phyloP scores from a whole-genome alignment of 2,797 vertebrate genomes.

The Enteromius fasciolatus region DNA sequence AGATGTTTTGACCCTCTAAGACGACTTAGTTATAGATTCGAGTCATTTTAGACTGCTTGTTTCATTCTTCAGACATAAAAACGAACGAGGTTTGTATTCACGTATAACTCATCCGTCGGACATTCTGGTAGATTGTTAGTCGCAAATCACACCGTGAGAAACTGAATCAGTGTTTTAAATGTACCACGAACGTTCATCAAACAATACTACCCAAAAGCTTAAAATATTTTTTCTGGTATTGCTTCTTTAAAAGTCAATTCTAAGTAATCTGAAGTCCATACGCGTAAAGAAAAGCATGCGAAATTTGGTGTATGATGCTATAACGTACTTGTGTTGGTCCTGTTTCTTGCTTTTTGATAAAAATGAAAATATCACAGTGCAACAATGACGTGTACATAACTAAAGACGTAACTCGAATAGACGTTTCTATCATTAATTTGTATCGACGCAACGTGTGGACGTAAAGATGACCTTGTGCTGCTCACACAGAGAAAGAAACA shows the following conservation, averaged over 20 bases:
- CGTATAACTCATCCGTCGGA: conserved; percentile 33
- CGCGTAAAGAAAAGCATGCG: conserved; percentile 80
- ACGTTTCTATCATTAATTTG: conserved; percentile 81
- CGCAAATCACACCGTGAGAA: conserved; percentile 46
- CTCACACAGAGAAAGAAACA: conserved; percentile 79
- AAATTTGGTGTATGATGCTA: conserved; percentile 79
- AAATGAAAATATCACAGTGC: conserved; percentile 72
- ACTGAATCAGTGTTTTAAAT: conserved; percentile 65
- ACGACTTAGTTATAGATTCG: not conserved
- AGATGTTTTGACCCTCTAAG: conserved; percentile 51
- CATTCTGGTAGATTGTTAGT: conserved; percentile 48
- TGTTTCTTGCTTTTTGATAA: conserved; percentile 77
- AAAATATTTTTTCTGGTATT: conserved; percentile 62
- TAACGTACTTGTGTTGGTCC: conserved; percentile 81
- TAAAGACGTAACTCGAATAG: conserved; percentile 72
- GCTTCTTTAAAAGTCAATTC: conserved; percentile 63
- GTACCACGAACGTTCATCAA: conserved; percentile 58
- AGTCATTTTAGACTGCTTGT: not conserved
- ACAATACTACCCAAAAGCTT: conserved; percentile 37
- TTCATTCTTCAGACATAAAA: conserved; percentile 1
- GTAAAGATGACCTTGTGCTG: conserved; percentile 79
- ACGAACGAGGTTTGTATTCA: conserved; percentile 31
- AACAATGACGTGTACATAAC: conserved; percentile 80
- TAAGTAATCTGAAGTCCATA: conserved; percentile 71
- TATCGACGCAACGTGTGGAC: conserved; percentile 68